Evolutionary conservation across 53 echinoderm and acorn worm genomes (phyloP).

Genomic region (Astropecten irregularis): DNA sequence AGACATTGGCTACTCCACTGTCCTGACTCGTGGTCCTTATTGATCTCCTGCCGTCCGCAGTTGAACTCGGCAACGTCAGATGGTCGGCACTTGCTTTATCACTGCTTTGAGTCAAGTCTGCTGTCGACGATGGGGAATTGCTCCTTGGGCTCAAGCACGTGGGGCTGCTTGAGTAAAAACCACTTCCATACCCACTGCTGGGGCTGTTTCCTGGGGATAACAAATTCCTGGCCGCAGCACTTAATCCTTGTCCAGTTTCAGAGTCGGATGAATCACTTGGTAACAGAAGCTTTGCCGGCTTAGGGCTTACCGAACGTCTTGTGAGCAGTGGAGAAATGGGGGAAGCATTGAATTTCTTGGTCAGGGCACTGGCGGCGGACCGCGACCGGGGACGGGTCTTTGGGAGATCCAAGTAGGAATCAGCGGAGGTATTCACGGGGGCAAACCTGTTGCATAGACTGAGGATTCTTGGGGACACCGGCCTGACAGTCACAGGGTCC

Average conservation of each 20-base stretch:
- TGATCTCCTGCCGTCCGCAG: constrained; percentile 61
- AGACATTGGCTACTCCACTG: constrained; percentile 82
- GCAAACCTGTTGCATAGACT: constrained; percentile 90
- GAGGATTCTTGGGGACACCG: constrained; percentile 87
- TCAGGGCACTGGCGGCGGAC: constrained; percentile 67
- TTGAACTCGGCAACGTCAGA: constrained; percentile 57
- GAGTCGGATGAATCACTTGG: constrained; percentile 49
- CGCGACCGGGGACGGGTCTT: constrained; percentile 66
- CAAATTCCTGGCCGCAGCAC: constrained; percentile 9
- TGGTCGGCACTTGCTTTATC: constrained; percentile 57
- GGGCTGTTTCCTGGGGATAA: constrained; percentile 76
- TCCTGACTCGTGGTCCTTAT: constrained; percentile 77
- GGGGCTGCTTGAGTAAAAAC: constrained; percentile 87
- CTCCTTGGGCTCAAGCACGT: constrained; percentile 88
- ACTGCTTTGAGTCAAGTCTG: constrained; percentile 31
- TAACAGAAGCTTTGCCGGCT: constrained; percentile 54
- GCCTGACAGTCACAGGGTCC: constrained; percentile 72
- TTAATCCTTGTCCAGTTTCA: constrained; percentile 17
- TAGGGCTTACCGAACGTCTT: constrained; percentile 72
- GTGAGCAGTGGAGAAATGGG: constrained; percentile 59
- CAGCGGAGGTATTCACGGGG: constrained; percentile 38
- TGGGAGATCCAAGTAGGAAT: constrained; percentile 29
- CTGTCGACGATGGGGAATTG: constrained; percentile 65
- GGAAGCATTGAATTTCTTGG: constrained; percentile 36
- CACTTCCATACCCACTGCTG: constrained; percentile 95